These are phyloP conservation scores for Penaeus japonicus DNA, from an alignment of 1,140 invertebrate genomes.

Conservation along the genomic window DNA sequence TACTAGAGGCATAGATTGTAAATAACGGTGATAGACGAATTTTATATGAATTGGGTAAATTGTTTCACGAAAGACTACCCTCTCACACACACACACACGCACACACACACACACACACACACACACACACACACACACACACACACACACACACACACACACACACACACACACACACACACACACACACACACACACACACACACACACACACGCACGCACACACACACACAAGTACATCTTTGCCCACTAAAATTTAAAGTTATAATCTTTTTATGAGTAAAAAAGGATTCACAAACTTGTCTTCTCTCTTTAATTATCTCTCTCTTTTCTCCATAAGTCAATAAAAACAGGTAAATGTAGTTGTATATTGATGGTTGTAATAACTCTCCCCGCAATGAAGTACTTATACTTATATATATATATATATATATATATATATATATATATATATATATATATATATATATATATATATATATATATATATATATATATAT, in stretches of 20 bases:
- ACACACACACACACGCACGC: neutral
- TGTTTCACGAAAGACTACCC: too few species aligned
- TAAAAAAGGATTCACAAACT: too few species aligned
- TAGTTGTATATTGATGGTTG: neutral
- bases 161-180: neutral
- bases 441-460: neutral
- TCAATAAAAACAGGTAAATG: neutral
- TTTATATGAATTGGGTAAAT: too few species aligned
- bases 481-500: neutral
- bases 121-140: neutral
- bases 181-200: neutral
- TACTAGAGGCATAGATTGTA: too few species aligned
- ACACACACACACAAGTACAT: neutral
- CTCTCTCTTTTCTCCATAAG: too few species aligned
- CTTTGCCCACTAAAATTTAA: neutral
- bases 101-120: neutral
- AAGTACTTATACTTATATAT: neutral
- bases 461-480: neutral
- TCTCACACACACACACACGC: too few species aligned
- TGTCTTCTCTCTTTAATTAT: neutral
- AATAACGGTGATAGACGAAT: too few species aligned
- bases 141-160: neutral
- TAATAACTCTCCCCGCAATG: too few species aligned
- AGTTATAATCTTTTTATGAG: neutral
- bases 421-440: neutral